Base-by-base conservation (phyloP, 2,113 vertebrate genomes). In the Thymallus thymallus region DNA sequence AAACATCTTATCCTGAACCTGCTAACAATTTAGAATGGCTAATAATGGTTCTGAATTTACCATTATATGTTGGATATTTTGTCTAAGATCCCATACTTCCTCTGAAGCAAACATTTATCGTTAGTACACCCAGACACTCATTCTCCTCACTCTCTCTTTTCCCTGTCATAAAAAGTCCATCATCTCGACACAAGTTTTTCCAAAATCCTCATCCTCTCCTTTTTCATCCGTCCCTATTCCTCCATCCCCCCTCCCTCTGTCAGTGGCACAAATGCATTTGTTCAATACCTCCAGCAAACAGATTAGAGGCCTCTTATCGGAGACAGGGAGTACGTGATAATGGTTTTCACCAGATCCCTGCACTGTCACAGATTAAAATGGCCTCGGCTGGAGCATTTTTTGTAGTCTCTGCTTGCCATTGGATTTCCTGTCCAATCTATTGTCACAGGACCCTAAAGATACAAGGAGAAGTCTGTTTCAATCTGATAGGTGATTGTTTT, bases 331-430 rank as follows among this genome's bases (percentile, higher is more conserved):
- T 90, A 91, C 89, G 93, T 95, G 95, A 96, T 97, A 97, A 97
- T 95, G 95, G 95, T 94, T 95, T 96, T 95, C 95, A 95, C 94
- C 96, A 94, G 93, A 96, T 96, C 94, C 94, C 92, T 89, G 55
- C 93, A 88, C 94, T 95, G 94, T 94, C 94, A 94, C 94, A 96
- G 96, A 97, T 97, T 97, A 97, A 94, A 96, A 94, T 87, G 92
- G 89, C 88, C 24, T 56, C 69, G 82, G 88, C 86, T 89, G 82
- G 81, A 85, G 87, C 89, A 91, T 85, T 87, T 81, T 41, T 32
- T 74, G 77, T 74, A 92, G 92, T 94, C 91, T 94, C 87, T 88
- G 88, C 88, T 90, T 78, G 80, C 93, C 93, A 93, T 95, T 94
- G 90, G 94, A 94, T 95, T 96, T 95, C 94, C 94, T 91, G 92